Evolutionary conservation across 2,888 invertebrate species (phyloP).

Genomic region (Drosophila infuscata): DNA sequence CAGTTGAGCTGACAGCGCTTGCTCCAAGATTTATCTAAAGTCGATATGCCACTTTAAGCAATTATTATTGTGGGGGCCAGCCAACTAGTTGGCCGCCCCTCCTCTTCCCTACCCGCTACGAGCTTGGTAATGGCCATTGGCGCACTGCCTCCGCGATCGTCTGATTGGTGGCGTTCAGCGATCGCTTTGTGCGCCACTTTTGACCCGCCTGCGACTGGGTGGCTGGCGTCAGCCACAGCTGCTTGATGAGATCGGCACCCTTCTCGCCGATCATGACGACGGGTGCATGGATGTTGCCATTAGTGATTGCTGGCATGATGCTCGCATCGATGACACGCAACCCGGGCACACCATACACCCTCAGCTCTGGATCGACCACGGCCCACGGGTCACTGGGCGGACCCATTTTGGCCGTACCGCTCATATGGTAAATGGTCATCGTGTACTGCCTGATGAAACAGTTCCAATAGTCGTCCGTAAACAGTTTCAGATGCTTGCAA

Average conservation of each 20-base stretch:
- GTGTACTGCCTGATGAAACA: conserved; percentile 93
- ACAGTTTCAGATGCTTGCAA: conserved; percentile 91
- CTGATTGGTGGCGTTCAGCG: conserved; percentile 16
- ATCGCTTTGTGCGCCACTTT: conserved; percentile 45
- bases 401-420: conserved; percentile 94
- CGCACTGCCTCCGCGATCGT: conserved; percentile 25
- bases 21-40: conserved; percentile 10
- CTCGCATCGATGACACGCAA: conserved; percentile 94
- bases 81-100: not conserved
- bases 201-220: conserved; percentile 18
- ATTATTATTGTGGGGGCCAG: conserved; percentile 9
- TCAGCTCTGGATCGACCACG: conserved; percentile 91
- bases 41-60: conserved; percentile 9
- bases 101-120: conserved; percentile 40
- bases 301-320: conserved; percentile 94
- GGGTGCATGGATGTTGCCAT: conserved; percentile 95
- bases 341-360: conserved; percentile 91
- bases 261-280: conserved; percentile 95
- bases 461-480: conserved; percentile 95
- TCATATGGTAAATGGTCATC: conserved; percentile 94
- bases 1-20: conserved; percentile 8
- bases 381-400: conserved; percentile 91
- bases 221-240: conserved; percentile 87
- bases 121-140: conserved; percentile 67
- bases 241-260: conserved; percentile 92